Conservation (phyloP, 1,140 invertebrate species). For the Sitophilus oryzae region DNA sequence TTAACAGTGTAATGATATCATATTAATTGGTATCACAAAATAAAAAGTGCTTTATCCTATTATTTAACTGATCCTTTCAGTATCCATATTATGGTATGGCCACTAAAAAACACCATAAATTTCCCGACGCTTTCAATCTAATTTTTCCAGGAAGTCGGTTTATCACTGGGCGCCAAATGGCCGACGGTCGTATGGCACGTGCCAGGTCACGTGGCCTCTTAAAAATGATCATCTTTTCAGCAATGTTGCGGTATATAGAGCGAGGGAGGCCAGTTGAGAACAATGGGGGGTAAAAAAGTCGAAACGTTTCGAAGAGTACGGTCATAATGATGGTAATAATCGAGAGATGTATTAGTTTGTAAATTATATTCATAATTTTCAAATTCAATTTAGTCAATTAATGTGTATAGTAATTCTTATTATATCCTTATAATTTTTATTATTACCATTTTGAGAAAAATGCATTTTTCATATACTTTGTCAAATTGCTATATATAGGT, state of each 20-base stretch:
- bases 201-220: background rate
- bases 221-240: background rate
- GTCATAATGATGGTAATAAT: background rate
- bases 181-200: background rate
- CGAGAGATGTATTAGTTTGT: background rate
- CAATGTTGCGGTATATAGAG: background rate
- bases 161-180: background rate
- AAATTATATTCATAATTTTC: background rate
- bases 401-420: background rate
- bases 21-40: too few species aligned
- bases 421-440: too few species aligned
- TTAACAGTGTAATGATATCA: too few species aligned
- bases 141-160: background rate
- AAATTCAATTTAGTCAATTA: background rate
- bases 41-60: too few species aligned
- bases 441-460: too few species aligned
- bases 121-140: background rate
- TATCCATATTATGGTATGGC: background rate
- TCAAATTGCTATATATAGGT: too few species aligned
- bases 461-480: too few species aligned
- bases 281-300: background rate
- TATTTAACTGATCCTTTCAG: too few species aligned
- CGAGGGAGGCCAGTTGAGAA: too few species aligned
- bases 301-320: background rate
- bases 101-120: background rate